Evolutionary conservation across 2,888 invertebrate species (phyloP).

Genomic region (Thera obeliscata): DNA sequence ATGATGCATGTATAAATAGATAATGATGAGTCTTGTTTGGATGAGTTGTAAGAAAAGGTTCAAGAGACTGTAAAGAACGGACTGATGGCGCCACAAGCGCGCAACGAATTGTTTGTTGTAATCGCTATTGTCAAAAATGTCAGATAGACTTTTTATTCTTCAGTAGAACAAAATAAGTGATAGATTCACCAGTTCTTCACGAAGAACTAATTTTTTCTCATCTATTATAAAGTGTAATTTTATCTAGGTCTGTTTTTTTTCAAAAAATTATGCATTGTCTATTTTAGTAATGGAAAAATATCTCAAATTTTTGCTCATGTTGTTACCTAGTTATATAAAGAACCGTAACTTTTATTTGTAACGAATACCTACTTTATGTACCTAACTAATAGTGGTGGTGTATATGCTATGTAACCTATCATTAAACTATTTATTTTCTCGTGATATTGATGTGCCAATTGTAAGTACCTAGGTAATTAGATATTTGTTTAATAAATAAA

Average conservation of each 20-base stretch:
- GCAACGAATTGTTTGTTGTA: conserved; percentile 5
- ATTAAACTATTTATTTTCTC: background rate
- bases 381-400: too few relatives aligned
- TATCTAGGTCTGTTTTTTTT: too few relatives aligned
- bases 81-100: conserved; percentile 1
- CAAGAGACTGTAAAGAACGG: conserved; percentile 4
- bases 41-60: background rate
- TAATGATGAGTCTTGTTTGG: background rate
- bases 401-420: too few relatives aligned
- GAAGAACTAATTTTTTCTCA: too few relatives aligned
- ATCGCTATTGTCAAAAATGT: background rate
- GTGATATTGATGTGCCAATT: conserved; percentile 5
- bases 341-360: too few relatives aligned
- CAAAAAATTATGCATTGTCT: too few relatives aligned
- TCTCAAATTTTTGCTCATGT: background rate
- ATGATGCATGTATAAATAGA: background rate
- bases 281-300: too few relatives aligned
- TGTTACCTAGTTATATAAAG: background rate
- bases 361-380: too few relatives aligned
- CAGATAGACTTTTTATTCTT: too few relatives aligned
- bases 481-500: conserved; percentile 50
- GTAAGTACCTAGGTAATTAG: conserved; percentile 26
- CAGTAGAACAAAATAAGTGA: too few relatives aligned
- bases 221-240: too few relatives aligned
- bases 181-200: too few relatives aligned